phyloP scores from a whole-genome alignment of 2,113 vertebrate species.

The Cinclus cinclus region DNA sequence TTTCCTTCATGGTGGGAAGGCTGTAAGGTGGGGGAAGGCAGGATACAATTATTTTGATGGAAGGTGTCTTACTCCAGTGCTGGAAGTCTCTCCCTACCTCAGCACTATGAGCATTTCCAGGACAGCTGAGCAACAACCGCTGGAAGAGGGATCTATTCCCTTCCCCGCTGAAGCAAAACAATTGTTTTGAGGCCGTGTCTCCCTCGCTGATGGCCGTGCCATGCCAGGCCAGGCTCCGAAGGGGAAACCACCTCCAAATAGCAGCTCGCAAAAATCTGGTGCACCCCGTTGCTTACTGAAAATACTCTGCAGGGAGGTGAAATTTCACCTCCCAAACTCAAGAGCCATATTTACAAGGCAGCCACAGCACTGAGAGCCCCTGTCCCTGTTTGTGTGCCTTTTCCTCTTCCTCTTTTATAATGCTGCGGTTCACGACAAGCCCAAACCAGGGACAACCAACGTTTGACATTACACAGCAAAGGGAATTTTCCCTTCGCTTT shows the following conservation, averaged over 20 bases:
- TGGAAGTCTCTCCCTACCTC: background rate
- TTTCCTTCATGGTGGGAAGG: background rate
- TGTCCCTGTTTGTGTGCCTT: background rate
- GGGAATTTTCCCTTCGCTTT: conserved; percentile 11
- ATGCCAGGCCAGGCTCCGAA: background rate
- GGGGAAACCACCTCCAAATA: background rate
- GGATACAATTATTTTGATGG: background rate
- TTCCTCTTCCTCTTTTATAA: background rate
- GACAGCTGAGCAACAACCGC: background rate
- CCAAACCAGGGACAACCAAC: background rate
- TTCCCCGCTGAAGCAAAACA: background rate
- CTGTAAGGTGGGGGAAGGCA: background rate
- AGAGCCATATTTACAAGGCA: background rate
- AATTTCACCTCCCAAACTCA: background rate
- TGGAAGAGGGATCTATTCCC: background rate
- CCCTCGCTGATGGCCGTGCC: background rate
- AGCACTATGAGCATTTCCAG: background rate
- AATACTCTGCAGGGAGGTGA: background rate
- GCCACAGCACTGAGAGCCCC: background rate
- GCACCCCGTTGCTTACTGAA: background rate
- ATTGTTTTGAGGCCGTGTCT: background rate
- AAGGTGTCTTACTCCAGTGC: background rate
- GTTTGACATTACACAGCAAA: background rate
- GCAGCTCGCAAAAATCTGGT: background rate
- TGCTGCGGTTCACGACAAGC: background rate